Percentiles rank a stretch among this genome's conserved stretches.
These are phyloP conservation scores for Iselma pallidipennis DNA, from an alignment of 2,888 invertebrate genomes.

Conservation along the genomic window DNA sequence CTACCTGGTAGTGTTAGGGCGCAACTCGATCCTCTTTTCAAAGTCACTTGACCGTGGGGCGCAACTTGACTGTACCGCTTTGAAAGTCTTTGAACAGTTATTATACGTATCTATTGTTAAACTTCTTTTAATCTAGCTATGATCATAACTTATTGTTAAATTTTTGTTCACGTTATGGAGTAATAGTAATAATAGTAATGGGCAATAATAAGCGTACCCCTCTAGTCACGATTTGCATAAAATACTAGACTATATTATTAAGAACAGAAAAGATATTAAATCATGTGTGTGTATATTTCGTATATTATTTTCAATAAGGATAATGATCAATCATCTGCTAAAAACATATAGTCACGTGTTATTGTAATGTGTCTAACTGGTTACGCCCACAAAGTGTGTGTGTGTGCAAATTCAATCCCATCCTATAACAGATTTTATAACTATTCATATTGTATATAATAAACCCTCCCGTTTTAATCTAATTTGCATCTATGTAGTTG, in stretches of 20 bases:
- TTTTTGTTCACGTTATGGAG: neutral
- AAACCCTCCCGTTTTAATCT: neutral
- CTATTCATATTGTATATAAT: neutral
- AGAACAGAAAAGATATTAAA: neutral
- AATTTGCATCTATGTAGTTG: neutral
- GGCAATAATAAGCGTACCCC: neutral
- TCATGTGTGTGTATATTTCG: constrained; percentile 30
- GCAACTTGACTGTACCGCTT: too few relatives aligned
- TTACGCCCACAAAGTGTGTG: constrained; percentile 42
- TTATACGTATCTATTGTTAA: neutral
- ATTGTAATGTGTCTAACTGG: constrained; percentile 36
- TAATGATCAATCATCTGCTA: constrained; percentile 49
- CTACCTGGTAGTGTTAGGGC: too few relatives aligned
- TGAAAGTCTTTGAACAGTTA: too few relatives aligned
- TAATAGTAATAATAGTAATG: neutral
- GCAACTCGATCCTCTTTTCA: too few relatives aligned
- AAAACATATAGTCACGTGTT: constrained; percentile 46
- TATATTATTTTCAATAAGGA: constrained; percentile 49
- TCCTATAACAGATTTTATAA: neutral
- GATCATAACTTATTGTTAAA: neutral
- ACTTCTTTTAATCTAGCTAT: neutral
- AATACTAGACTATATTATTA: constrained; percentile 1
- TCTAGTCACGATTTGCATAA: constrained; percentile 18
- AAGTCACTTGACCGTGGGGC: too few relatives aligned
- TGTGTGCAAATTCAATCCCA: neutral